Evolutionary conservation across 2,113 vertebrate species (phyloP).

Genomic region (Odocoileus virginianus): DNA sequence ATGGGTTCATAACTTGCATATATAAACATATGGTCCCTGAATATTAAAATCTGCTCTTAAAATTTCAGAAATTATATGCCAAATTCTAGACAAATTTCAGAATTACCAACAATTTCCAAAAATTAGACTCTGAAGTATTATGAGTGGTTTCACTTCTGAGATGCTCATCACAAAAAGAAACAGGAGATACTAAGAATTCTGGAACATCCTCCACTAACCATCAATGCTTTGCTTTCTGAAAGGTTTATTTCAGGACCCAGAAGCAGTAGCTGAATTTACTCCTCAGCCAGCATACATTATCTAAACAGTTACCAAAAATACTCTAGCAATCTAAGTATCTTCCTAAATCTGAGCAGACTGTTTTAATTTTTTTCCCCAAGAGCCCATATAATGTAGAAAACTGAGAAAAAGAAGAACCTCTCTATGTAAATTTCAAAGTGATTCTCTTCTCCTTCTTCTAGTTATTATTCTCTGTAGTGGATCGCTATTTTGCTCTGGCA

Average conservation of each 20-base stretch:
- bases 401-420: slow-evolving; percentile 28
- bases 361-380: slow-evolving; percentile 44
- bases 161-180: background rate
- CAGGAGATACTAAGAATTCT: slow-evolving; percentile 25
- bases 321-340: slow-evolving; percentile 41
- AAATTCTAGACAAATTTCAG: background rate
- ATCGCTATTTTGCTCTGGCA: slow-evolving; percentile 6
- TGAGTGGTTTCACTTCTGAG: background rate
- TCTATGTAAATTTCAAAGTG: slow-evolving; percentile 45
- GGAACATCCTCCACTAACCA: slow-evolving; percentile 24
- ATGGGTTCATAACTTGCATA: background rate
- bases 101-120: slow-evolving; percentile 6
- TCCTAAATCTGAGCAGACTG: slow-evolving; percentile 59
- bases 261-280: slow-evolving; percentile 49
- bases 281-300: slow-evolving; percentile 63
- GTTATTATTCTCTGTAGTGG: background rate
- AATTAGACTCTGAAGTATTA: background rate
- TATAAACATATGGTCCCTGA: background rate
- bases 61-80: slow-evolving; percentile 2
- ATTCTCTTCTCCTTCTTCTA: background rate
- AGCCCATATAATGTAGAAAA: background rate
- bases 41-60: slow-evolving; percentile 3
- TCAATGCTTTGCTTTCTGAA: slow-evolving; percentile 13
- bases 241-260: slow-evolving; percentile 65
- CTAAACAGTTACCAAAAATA: slow-evolving; percentile 69